These are phyloP conservation scores for Caenorhabditis sp. DNA, from an alignment of 2,888 invertebrate species.

Conservation along the genomic window DNA sequence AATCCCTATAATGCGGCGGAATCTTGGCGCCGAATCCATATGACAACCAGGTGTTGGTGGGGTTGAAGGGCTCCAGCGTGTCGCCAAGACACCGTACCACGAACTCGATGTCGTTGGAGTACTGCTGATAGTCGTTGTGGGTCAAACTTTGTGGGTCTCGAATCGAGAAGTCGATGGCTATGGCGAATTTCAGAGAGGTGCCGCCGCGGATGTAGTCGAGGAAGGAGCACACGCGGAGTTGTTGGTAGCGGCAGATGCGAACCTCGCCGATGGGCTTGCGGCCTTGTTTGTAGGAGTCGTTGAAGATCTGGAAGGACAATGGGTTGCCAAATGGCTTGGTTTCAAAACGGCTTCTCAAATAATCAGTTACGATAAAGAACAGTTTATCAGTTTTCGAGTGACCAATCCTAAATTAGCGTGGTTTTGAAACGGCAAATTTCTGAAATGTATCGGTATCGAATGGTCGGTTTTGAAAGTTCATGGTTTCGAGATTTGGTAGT, in stretches of 20 bases:
- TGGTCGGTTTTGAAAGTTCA: no score
- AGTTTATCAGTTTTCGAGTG: no score
- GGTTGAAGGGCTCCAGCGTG: slow-evolving; percentile 71
- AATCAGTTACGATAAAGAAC: no score
- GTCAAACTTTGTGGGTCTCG: slow-evolving; percentile 61
- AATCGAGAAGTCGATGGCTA: slow-evolving; percentile 77
- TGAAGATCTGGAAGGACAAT: slow-evolving; percentile 52
- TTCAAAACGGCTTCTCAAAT: no score
- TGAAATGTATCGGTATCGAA: no score
- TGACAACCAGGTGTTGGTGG: slow-evolving; percentile 71
- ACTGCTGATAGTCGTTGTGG: slow-evolving; percentile 68
- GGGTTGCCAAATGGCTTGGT: background rate
- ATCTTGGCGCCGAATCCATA: slow-evolving; percentile 80
- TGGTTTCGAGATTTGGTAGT: no score
- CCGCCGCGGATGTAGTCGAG: slow-evolving; percentile 73
- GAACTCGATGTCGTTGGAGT: slow-evolving; percentile 77
- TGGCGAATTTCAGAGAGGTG: slow-evolving; percentile 71
- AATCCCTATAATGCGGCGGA: slow-evolving; percentile 77
- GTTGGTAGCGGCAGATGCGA: slow-evolving; percentile 70
- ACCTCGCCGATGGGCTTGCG: slow-evolving; percentile 74
- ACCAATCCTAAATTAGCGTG: no score
- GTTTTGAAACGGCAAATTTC: no score
- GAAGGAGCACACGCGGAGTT: slow-evolving; percentile 74
- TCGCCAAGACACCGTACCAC: slow-evolving; percentile 73
- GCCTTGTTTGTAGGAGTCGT: slow-evolving; percentile 61